Evolutionary conservation across 2,888 invertebrate genomes (phyloP).

Genomic region (Ceraclea dissimilis): DNA sequence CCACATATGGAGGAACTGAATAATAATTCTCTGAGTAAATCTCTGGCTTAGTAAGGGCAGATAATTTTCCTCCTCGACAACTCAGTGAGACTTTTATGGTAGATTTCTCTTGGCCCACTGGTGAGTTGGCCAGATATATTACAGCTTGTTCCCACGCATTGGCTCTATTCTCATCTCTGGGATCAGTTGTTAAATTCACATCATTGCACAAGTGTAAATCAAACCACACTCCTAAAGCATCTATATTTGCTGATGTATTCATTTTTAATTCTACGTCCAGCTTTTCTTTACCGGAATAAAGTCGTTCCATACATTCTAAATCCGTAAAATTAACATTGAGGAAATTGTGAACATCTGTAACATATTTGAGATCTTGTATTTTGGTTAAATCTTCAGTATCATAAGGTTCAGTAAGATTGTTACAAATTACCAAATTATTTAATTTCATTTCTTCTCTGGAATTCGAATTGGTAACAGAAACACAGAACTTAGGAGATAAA

Average conservation of each 20-base stretch:
- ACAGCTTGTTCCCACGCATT: constrained; percentile 76
- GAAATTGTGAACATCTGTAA: constrained; percentile 51
- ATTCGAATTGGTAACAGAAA: constrained; percentile 33
- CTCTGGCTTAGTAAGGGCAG: constrained; percentile 31
- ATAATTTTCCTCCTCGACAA: constrained; percentile 38
- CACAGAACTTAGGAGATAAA: constrained; percentile 44
- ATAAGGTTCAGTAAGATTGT: constrained; percentile 51
- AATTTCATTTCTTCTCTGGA: constrained; percentile 27
- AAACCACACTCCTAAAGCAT: constrained; percentile 67
- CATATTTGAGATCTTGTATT: constrained; percentile 46
- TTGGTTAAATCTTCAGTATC: constrained; percentile 60
- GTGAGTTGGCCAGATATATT: constrained; percentile 50
- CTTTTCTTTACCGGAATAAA: constrained; percentile 34
- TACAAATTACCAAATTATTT: constrained; percentile 32
- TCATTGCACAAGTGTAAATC: constrained; percentile 59
- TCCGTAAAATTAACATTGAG: constrained; percentile 58
- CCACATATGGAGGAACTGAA: constrained; percentile 31
- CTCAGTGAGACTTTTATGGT: constrained; percentile 36
- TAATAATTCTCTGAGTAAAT: constrained; percentile 31
- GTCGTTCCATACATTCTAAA: constrained; percentile 40
- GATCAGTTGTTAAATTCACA: constrained; percentile 54
- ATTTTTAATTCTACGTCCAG: constrained; percentile 36
- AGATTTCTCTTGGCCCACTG: constrained; percentile 30
- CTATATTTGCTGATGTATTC: constrained; percentile 46
- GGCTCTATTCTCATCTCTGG: constrained; percentile 39